These are phyloP conservation scores for Chrysotoxum bicinctum DNA, from an alignment of 2,888 invertebrate species.

Conservation along the genomic window DNA sequence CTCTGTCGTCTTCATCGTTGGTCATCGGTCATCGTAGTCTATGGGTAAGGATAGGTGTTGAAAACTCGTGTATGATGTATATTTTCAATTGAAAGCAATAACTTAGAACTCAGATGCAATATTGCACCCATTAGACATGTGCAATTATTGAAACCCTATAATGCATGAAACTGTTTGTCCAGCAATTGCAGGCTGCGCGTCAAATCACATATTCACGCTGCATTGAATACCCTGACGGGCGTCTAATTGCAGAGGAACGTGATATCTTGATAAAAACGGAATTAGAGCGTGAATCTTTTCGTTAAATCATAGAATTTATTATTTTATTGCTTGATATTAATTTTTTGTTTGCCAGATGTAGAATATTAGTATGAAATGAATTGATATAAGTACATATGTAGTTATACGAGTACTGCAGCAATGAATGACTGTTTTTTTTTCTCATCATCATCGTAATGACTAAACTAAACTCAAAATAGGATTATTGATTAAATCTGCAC, in stretches of 20 bases:
- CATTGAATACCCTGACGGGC: background rate
- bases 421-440: background rate
- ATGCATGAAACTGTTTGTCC: conserved; percentile 24
- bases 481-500: background rate
- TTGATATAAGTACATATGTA: background rate
- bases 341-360: background rate
- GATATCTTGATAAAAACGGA: conserved; percentile 34
- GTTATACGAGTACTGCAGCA: background rate
- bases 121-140: conserved; percentile 32
- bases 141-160: conserved; percentile 46
- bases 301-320: conserved; percentile 8
- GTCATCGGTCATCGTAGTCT: background rate
- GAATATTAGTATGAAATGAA: background rate
- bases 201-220: conserved; percentile 15
- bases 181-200: conserved; percentile 3
- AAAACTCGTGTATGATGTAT: conserved; percentile 24
- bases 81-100: conserved; percentile 57
- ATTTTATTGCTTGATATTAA: conserved; percentile 2
- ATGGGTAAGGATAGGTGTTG: background rate
- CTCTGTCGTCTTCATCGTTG: background rate
- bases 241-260: conserved; percentile 45
- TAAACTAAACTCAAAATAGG: background rate
- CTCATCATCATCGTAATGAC: background rate
- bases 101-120: conserved; percentile 43
- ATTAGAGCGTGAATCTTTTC: conserved; percentile 20